Conservation (phyloP, 1,140 invertebrate species). For the Potamilus streckersoni region DNA sequence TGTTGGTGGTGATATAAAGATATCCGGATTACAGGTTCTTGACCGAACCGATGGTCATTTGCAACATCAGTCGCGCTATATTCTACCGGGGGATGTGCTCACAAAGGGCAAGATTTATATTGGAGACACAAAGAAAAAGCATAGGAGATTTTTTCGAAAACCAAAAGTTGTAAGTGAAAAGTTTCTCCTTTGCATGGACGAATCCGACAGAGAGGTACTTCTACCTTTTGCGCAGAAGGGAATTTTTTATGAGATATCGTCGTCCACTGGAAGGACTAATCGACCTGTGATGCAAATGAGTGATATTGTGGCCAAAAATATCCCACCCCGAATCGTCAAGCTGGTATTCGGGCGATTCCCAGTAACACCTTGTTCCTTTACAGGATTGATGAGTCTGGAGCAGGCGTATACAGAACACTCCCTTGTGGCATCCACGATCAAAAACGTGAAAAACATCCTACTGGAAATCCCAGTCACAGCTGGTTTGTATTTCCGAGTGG, state of each 20-base stretch:
- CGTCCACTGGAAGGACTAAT: constrained; percentile 14
- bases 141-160: constrained; percentile 30
- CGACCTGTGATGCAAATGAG: constrained; percentile 37
- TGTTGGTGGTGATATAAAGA: constrained; percentile 39
- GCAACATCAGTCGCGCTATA: constrained; percentile 12
- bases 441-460: constrained; percentile 47
- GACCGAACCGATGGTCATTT: background rate
- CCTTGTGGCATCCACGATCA: constrained; percentile 43
- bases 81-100: constrained; percentile 45
- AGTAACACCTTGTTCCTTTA: constrained; percentile 48
- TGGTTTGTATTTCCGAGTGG: constrained; percentile 34
- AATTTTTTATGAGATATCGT: constrained; percentile 40
- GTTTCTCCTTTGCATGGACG: constrained; percentile 46
- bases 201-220: constrained; percentile 44
- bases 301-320: constrained; percentile 34
- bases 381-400: constrained; percentile 36
- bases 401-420: constrained; percentile 33
- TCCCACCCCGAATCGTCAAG: constrained; percentile 42
- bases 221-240: constrained; percentile 40
- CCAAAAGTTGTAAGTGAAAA: constrained; percentile 34
- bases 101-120: constrained; percentile 32
- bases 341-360: constrained; percentile 48
- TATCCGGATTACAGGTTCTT: constrained; percentile 33
- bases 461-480: constrained; percentile 44
- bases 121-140: constrained; percentile 35